phyloP scores from a whole-genome alignment of 2,113 vertebrate species.

The Sakesphorus luctuosus region DNA sequence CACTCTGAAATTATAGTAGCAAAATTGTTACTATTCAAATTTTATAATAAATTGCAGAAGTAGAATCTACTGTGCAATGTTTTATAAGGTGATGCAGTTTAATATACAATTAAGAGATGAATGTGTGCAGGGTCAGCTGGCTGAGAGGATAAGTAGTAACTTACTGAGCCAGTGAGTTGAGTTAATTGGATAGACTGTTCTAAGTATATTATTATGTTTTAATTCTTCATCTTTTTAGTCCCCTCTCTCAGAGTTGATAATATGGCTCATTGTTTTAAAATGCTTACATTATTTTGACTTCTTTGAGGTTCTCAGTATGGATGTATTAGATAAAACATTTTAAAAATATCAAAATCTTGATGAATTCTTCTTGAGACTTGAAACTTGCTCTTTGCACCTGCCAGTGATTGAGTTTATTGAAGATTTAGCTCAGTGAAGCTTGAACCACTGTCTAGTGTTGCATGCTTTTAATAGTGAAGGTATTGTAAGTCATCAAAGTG shows the following conservation, averaged over 20 bases:
- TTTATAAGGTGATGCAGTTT: background rate
- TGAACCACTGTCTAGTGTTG: background rate
- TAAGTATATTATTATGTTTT: slow-evolving; percentile 9
- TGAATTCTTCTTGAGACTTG: background rate
- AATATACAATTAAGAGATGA: background rate
- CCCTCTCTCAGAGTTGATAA: background rate
- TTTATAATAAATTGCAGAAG: background rate
- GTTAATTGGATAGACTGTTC: slow-evolving; percentile 42
- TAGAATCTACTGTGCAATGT: background rate
- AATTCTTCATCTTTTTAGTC: slow-evolving; percentile 59
- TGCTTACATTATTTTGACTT: background rate
- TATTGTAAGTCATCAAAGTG: background rate
- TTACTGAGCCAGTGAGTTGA: slow-evolving; percentile 22
- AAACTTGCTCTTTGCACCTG: background rate
- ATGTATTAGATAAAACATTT: background rate
- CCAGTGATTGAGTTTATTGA: background rate
- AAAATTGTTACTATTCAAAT: background rate
- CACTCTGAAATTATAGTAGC: background rate
- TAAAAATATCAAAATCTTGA: background rate
- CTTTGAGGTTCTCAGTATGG: background rate
- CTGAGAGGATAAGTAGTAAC: slow-evolving; percentile 26
- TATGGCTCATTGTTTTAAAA: background rate
- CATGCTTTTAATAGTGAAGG: background rate
- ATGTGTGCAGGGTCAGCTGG: background rate
- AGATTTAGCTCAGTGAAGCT: background rate